A percentile compares a stretch with the other conserved stretches of the same genome.
Conservation (phyloP, 2,888 invertebrate genomes). For the Galeruca laticollis region DNA sequence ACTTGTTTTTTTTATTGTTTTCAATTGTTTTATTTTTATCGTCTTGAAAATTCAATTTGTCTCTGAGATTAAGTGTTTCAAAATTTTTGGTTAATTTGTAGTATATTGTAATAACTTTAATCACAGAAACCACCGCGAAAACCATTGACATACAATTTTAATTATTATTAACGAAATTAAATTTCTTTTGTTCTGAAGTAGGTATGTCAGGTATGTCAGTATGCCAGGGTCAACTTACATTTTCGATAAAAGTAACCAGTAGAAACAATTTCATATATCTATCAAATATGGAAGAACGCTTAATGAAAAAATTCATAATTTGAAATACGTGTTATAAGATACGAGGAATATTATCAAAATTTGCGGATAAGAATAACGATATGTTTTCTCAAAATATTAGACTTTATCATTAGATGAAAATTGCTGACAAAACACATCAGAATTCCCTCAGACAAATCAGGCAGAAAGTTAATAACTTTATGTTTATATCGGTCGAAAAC, state of each 20-base stretch:
- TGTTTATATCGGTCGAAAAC: too few species aligned
- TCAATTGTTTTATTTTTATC: not conserved
- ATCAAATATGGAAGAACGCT: not conserved
- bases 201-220: constrained; percentile 3
- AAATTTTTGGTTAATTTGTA: not conserved
- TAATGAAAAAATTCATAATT: too few species aligned
- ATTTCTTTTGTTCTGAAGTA: constrained; percentile 6
- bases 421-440: too few species aligned
- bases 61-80: too few species aligned
- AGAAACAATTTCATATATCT: not conserved
- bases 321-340: too few species aligned
- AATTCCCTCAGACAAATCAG: too few species aligned
- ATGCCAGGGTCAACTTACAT: not conserved
- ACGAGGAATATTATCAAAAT: too few species aligned
- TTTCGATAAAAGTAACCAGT: not conserved
- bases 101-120: not conserved
- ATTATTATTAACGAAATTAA: not conserved
- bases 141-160: constrained; percentile 5
- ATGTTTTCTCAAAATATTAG: too few species aligned
- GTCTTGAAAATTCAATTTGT: too few species aligned
- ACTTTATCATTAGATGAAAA: too few species aligned
- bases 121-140: constrained; percentile 1
- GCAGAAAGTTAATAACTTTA: too few species aligned
- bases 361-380: too few species aligned
- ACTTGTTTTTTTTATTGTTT: not conserved